A percentile compares a stretch with the other conserved stretches of the same genome.
phyloP scores from a whole-genome alignment of 2,888 invertebrate genomes.

The Endotricha flammealis region DNA sequence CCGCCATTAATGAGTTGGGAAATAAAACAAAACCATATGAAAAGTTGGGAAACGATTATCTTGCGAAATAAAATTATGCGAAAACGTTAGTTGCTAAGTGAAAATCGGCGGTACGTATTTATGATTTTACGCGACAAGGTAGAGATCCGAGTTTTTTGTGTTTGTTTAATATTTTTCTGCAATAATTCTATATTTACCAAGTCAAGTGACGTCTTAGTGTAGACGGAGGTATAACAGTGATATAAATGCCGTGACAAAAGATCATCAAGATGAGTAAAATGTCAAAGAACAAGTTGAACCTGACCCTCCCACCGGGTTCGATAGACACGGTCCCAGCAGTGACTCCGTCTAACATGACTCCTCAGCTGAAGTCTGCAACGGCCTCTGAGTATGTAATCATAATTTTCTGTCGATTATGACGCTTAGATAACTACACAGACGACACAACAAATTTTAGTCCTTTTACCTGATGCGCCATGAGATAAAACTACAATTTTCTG shows the following conservation, averaged over 20 bases:
- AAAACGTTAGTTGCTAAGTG: too few relatives aligned
- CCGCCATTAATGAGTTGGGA: too few relatives aligned
- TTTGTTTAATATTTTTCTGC: background rate
- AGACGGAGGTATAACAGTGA: background rate
- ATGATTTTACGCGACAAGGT: too few relatives aligned
- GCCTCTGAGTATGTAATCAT: conserved; percentile 73
- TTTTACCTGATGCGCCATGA: too few relatives aligned
- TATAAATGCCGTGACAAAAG: conserved; percentile 34
- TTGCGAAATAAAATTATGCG: too few relatives aligned
- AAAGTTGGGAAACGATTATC: too few relatives aligned
- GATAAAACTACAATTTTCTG: too few relatives aligned
- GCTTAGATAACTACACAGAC: too few relatives aligned
- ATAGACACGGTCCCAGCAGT: conserved; percentile 84
- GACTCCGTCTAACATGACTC: conserved; percentile 78
- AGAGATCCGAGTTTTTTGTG: too few relatives aligned
- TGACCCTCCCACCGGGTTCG: conserved; percentile 93
- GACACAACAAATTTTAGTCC: too few relatives aligned
- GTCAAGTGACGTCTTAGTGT: background rate
- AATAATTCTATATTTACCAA: background rate
- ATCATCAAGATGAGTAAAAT: conserved; percentile 79
- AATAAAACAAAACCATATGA: too few relatives aligned
- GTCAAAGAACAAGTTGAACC: conserved; percentile 94
- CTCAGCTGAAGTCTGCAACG: conserved; percentile 77
- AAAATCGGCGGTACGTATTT: too few relatives aligned
- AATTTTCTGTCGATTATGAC: background rate